Evolutionary conservation across 1,140 invertebrate genomes (phyloP), one percentile per base, ranked within the genome.

Genomic region (Camponotus vicinus): DNA sequence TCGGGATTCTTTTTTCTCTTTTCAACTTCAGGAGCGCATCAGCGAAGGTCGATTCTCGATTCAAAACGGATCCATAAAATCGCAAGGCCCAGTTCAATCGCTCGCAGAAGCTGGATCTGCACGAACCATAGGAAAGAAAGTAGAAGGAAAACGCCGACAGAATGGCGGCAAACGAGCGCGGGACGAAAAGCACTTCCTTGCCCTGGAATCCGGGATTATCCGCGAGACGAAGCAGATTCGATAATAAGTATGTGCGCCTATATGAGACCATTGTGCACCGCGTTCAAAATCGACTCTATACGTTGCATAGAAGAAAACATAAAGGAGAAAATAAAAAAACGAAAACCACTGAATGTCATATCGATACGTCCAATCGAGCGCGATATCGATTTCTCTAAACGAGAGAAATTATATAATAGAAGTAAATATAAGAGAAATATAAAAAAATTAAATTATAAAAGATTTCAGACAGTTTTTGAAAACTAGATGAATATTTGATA

Each of bases 31-130:
- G 55, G 59, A 87, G 63, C 66, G 63, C 45, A 75, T 71, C 79
- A 77, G 80, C 78, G 61, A 37, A 63, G 52, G 42, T 66, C 69
- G 75, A 55, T 78, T 78, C 66, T 80, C 57, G 78, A 89, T 85
- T 77, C 63, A 63, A 42, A 8, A 40, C 9, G 34, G 73, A 77
- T 85, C 63, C 73, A 57, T 78, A 78, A 90, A 90, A 90, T 90
- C 86, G 86, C 79, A 55, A 55, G 61, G 67, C 63, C 78, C 86
- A 67, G 90, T 90, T 90, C 71, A 90, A 90, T 90, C 86, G 82
- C 21, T 71, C 61, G 61, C 61, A 73, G 15, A 71, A 85, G 71
- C 69, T 85, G 69, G 42, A 63, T 71, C 69, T 69, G 79, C 52
- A 63, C 55, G n/a, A 52, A 11, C 21, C 18, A n/a, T 37, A 27